A percentile compares a stretch with the other conserved stretches of the same genome.
These are phyloP conservation scores for Scopus umbretta DNA, from an alignment of 2,113 vertebrate genomes.

Conservation along the genomic window DNA sequence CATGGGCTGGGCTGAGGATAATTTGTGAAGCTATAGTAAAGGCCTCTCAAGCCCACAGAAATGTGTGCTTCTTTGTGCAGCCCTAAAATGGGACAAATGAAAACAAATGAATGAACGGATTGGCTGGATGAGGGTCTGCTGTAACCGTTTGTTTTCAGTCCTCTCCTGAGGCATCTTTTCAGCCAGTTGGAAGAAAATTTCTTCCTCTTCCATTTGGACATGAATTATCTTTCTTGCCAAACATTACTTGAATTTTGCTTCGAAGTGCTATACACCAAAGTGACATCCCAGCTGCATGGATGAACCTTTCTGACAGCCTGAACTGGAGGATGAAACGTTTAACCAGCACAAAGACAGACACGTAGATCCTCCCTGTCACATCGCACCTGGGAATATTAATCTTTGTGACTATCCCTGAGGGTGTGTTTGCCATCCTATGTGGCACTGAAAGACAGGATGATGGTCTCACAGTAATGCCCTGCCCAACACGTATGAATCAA, in stretches of 20 bases:
- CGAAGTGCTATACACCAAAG: not conserved
- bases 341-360: not conserved
- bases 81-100: not conserved
- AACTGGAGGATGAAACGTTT: not conserved
- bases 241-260: not conserved
- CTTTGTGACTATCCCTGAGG: not conserved
- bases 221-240: not conserved
- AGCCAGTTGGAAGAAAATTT: not conserved
- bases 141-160: not conserved
- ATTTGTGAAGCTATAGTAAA: not conserved
- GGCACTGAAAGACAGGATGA: not conserved
- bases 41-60: not conserved
- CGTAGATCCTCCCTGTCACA: not conserved
- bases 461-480: not conserved
- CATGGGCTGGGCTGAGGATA: not conserved
- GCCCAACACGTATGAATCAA: fast-evolving
- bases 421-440: not conserved
- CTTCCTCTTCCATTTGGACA: not conserved
- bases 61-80: not conserved
- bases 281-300: not conserved
- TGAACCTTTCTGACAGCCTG: conserved; percentile 1
- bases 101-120: not conserved
- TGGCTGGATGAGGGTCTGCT: not conserved
- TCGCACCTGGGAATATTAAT: not conserved
- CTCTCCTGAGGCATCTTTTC: not conserved